A percentile compares a stretch with the other conserved stretches of the same genome.
These are phyloP conservation scores for Mesoclemmys tuberculata DNA, from an alignment of 2,113 vertebrate species.

Conservation along the genomic window DNA sequence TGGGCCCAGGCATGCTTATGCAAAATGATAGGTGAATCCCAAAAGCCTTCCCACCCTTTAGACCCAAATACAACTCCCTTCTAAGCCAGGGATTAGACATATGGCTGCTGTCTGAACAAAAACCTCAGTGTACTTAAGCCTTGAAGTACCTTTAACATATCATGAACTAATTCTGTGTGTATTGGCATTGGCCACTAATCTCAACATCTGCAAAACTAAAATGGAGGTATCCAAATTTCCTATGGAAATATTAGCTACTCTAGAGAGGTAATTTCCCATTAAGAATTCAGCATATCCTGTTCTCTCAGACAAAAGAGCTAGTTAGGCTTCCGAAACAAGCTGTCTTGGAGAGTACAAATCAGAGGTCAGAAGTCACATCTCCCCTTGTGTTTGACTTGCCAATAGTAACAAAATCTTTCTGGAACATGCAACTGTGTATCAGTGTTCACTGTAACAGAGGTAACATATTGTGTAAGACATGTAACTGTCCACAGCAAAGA, in stretches of 20 bases:
- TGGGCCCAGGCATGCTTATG: not conserved
- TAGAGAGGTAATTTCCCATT: not conserved
- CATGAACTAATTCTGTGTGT: not conserved
- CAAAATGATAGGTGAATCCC: not conserved
- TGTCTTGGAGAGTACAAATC: not conserved
- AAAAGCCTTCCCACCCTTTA: too few relatives aligned
- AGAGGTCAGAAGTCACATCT: not conserved
- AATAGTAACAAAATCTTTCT: conserved; percentile 2
- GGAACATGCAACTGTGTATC: not conserved
- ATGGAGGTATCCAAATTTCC: not conserved
- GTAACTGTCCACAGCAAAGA: conserved; percentile 43
- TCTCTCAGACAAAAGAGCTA: not conserved
- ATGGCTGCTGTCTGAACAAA: not conserved
- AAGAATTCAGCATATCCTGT: rapidly evolving
- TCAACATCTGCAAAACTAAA: not conserved
- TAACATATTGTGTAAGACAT: not conserved
- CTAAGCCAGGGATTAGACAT: not conserved
- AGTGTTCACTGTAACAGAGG: not conserved
- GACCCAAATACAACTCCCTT: not conserved
- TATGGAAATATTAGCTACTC: not conserved
- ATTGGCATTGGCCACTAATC: not conserved
- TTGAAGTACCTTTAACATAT: not conserved
- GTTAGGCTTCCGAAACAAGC: not conserved
- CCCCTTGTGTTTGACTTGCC: not conserved
- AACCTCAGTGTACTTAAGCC: not conserved